Base-by-base conservation (phyloP, 2,113 vertebrate species). In the Muntiacus muntjak region DNA sequence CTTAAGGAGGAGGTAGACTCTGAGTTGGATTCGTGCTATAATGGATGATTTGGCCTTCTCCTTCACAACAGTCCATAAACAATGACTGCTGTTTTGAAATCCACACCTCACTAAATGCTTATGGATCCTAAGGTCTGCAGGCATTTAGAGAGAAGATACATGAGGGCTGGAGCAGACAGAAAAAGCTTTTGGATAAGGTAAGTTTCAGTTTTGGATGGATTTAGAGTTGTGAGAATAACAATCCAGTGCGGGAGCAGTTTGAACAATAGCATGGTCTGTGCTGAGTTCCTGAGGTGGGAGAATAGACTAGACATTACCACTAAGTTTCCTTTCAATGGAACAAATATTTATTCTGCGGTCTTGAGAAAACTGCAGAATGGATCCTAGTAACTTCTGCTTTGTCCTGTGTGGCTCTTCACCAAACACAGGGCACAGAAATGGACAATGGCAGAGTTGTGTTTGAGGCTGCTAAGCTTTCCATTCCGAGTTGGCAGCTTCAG, bases 401-500 rank as follows among this genome's bases (percentile, higher is more conserved):
- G 25, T 85, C 52, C 57, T 83, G 4, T 60, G 74, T 89, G 79
- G 30, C 26, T 96, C 50, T 76, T 89, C 50, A 81, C 60, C 64
- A 94, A 95, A 89, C 33, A n/a, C 17, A 28, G 87, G 36, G 64
- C 50, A 57, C 7, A 97, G 19, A 62, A 92, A 93, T 19, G 82
- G 92, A 78, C 85, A 94, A 84, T 87, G 60, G 17, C 30, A 26
- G 11, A 33, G 28, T 16, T 79, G 82, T 86, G 1, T 13, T 79
- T 43, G 87, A 92, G 60, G 54, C 55, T 54, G 12, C 55, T 90
- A 84, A 89, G 71, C 79, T 96, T 95, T 96, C 79, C 62, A 64
- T 89, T 97, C 62, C 7, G 30, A 86, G 14, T 87, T 98, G 95
- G 97, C 95, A 97, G 94, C 30, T 74, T 95, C 54, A 6, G 76